Evolutionary conservation across 2,888 invertebrate genomes (phyloP).

Genomic region (Timema podura): DNA sequence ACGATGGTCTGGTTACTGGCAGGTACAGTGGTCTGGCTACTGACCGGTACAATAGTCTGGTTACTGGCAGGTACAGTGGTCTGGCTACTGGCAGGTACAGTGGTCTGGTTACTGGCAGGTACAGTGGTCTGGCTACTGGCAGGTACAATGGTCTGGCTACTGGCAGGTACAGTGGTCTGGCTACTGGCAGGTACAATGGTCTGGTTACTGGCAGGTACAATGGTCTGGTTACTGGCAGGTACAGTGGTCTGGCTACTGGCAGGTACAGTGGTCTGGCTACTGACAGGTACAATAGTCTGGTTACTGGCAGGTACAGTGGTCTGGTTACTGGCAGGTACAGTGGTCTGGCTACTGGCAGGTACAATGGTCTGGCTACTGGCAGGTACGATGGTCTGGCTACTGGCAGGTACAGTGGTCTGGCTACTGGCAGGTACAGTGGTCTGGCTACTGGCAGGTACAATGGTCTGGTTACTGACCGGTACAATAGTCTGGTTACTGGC

Average conservation of each 20-base stretch:
- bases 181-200: slow-evolving; percentile 34
- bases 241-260: no score
- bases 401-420: slow-evolving; percentile 49
- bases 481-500: slow-evolving; percentile 52
- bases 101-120: slow-evolving; percentile 61
- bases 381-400: slow-evolving; percentile 47
- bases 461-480: not conserved
- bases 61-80: no score
- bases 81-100: no score
- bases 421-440: slow-evolving; percentile 34
- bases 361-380: slow-evolving; percentile 27
- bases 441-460: slow-evolving; percentile 56
- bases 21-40: slow-evolving; percentile 50
- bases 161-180: slow-evolving; percentile 49
- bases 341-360: slow-evolving; percentile 61
- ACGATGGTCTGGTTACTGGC: no score
- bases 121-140: slow-evolving; percentile 27
- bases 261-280: no score
- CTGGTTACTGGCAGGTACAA: slow-evolving; percentile 56
- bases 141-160: slow-evolving; percentile 47
- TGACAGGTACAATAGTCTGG: slow-evolving; percentile 49
- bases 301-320: no score
- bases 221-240: not conserved
- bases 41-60: slow-evolving; percentile 49
- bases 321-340: no score